Evolutionary conservation across 2,888 invertebrate species (phyloP).

Genomic region (Calliopum simillimum): DNA sequence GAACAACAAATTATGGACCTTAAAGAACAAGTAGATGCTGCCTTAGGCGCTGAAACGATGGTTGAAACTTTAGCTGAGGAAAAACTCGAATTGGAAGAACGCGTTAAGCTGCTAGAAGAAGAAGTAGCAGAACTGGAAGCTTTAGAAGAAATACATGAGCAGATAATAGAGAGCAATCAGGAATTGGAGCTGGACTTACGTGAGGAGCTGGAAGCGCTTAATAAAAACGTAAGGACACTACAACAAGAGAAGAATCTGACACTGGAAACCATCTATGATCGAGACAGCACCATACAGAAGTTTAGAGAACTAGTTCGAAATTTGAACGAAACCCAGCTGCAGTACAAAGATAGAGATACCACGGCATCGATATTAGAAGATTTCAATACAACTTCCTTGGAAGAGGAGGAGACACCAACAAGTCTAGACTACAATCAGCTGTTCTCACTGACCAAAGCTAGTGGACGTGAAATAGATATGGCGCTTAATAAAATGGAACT

Average conservation of each 20-base stretch:
- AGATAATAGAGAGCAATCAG: conserved; percentile 92
- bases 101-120: conserved; percentile 86
- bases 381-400: conserved; percentile 59
- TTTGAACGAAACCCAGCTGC: conserved; percentile 78
- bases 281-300: conserved; percentile 92
- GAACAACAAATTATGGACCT: conserved; percentile 91
- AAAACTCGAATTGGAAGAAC: conserved; percentile 94
- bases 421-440: conserved; percentile 80
- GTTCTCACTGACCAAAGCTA: conserved; percentile 72
- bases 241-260: conserved; percentile 87
- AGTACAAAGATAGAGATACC: conserved; percentile 71
- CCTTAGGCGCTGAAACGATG: conserved; percentile 98
- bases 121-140: conserved; percentile 92
- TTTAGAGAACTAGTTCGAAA: conserved; percentile 94
- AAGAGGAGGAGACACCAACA: conserved; percentile 57
- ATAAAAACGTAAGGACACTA: conserved; percentile 83
- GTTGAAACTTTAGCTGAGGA: conserved; percentile 93
- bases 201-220: conserved; percentile 92
- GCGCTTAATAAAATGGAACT: conserved; percentile 90
- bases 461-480: conserved; percentile 87
- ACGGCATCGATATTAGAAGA: conserved; percentile 67
- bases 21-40: conserved; percentile 96
- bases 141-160: conserved; percentile 95
- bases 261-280: conserved; percentile 90
- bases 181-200: conserved; percentile 93